Conservation (phyloP, 1,140 invertebrate genomes). For the Muscidifurax raptorellus region DNA sequence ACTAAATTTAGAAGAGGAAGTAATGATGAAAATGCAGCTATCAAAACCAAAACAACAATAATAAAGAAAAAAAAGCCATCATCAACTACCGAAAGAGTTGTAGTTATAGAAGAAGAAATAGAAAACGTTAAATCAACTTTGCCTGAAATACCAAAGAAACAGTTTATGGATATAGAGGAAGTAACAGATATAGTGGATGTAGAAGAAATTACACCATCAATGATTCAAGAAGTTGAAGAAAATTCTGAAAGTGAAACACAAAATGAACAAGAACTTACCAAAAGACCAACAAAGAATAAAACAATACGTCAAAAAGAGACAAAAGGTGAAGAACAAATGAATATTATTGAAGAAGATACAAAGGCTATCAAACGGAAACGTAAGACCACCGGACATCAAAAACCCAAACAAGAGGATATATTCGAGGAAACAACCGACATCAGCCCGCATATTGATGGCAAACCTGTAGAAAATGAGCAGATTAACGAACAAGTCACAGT, state of each 20-base stretch:
- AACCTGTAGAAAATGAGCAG: not conserved
- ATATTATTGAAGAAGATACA: too few species aligned
- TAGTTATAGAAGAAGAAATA: conserved; percentile 73
- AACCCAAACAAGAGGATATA: too few species aligned
- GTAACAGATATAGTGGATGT: conserved; percentile 58
- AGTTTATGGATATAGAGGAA: conserved; percentile 71
- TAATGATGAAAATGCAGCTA: conserved; percentile 69
- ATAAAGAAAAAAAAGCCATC: conserved; percentile 64
- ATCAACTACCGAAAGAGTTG: conserved; percentile 59
- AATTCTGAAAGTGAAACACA: conserved; percentile 51
- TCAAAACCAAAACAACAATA: conserved; percentile 71
- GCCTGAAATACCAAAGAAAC: conserved; percentile 68
- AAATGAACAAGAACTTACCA: not conserved
- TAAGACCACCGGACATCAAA: too few species aligned
- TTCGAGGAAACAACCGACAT: too few species aligned
- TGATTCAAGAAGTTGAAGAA: conserved; percentile 58
- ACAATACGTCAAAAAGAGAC: conserved; percentile 61
- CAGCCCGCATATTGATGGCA: too few species aligned
- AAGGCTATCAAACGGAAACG: too few species aligned
- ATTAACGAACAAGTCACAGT: conserved; percentile 41
- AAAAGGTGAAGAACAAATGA: too few species aligned
- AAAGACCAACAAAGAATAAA: conserved; percentile 62
- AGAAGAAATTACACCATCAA: conserved; percentile 62
- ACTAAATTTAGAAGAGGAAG: conserved; percentile 71
- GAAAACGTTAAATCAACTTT: conserved; percentile 65